These are phyloP conservation scores for Ancistrus triradiatus DNA, from an alignment of 2,113 vertebrate genomes.

Conservation along the genomic window DNA sequence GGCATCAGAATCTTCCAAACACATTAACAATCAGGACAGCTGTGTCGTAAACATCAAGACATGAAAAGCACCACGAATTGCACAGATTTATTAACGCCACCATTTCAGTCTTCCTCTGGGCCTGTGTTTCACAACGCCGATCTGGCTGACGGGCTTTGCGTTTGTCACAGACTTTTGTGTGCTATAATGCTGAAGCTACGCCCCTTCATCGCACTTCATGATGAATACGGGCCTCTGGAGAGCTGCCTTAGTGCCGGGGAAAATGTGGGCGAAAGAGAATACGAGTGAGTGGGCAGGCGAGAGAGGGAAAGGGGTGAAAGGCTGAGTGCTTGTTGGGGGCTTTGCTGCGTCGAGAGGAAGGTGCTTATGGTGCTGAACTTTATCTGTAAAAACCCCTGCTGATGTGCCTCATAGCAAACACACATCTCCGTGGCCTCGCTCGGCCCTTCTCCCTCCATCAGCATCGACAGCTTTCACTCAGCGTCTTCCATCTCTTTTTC, in stretches of 20 bases:
- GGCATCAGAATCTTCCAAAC: too few species aligned
- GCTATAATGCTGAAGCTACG: constrained; percentile 13
- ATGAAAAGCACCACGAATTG: too few species aligned
- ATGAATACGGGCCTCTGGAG: constrained; percentile 6
- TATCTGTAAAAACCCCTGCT: constrained; percentile 18
- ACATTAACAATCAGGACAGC: too few species aligned
- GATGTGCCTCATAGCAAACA: constrained; percentile 21
- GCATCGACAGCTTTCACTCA: not conserved
- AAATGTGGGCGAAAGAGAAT: constrained; percentile 9
- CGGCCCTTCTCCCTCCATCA: not conserved
- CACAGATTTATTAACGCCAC: too few species aligned
- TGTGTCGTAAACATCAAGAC: too few species aligned
- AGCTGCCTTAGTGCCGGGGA: constrained; percentile 4
- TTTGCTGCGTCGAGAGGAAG: constrained; percentile 30
- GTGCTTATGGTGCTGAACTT: constrained; percentile 36
- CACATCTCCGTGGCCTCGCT: not conserved
- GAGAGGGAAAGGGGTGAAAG: constrained; percentile 15
- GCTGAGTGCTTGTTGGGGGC: constrained; percentile 18
- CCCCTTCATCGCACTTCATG: not conserved
- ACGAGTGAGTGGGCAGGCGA: not conserved
- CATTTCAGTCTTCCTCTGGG: too few species aligned
- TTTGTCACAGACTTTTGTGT: not conserved
- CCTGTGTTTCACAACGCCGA: not conserved
- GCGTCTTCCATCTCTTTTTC: constrained; percentile 14
- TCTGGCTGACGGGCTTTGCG: not conserved